Evolutionary conservation across 2,888 invertebrate species (phyloP).

Genomic region (Drosophila gaucha): DNA sequence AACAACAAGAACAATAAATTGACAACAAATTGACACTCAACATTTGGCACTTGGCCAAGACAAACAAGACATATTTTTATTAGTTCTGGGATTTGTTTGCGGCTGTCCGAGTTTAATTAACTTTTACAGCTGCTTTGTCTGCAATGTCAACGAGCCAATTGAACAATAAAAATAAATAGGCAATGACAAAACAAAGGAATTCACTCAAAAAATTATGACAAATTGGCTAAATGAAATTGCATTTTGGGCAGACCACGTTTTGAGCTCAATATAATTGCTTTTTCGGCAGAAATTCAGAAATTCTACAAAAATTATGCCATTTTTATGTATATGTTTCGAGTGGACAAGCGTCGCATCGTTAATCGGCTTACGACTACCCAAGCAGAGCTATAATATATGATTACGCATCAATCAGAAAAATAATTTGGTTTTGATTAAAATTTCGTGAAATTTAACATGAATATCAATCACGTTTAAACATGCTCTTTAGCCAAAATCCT

Average conservation of each 20-base stretch:
- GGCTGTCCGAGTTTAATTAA: conserved; percentile 56
- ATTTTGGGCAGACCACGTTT: conserved; percentile 15
- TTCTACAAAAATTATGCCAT: neutral
- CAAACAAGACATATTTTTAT: conserved; percentile 51
- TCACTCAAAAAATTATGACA: conserved; percentile 14
- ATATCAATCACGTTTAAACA: neutral
- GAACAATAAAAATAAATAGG: conserved; percentile 21
- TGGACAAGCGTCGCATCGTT: neutral
- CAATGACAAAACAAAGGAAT: conserved; percentile 11
- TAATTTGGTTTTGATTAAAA: neutral
- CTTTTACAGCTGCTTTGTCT: conserved; percentile 29
- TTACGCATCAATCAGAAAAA: neutral
- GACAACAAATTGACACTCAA: conserved; percentile 9
- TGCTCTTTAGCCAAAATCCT: neutral
- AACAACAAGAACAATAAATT: neutral
- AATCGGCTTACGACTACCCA: conserved; percentile 4
- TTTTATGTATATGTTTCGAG: neutral
- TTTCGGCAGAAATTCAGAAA: neutral
- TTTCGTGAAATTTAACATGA: neutral
- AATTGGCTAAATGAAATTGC: conserved; percentile 24
- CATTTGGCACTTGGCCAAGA: neutral
- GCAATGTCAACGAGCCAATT: conserved; percentile 35
- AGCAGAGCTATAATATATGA: neutral
- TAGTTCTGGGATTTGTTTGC: conserved; percentile 54
- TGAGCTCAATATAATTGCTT: conserved; percentile 13